phyloP scores from a whole-genome alignment of 1,140 invertebrate genomes.

The Homarus americanus region DNA sequence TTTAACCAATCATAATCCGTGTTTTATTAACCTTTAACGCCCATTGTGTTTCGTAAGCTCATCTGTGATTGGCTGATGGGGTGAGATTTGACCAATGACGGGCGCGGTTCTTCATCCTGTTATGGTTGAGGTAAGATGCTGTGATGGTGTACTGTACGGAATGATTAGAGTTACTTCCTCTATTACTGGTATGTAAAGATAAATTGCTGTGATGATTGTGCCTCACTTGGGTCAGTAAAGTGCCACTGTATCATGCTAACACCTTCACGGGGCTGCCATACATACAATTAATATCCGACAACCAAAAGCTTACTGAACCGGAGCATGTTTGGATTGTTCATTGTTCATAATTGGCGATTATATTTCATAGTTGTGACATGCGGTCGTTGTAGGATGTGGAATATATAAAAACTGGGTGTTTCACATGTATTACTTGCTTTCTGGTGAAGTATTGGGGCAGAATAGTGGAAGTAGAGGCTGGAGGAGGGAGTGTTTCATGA shows the following conservation, averaged over 20 bases:
- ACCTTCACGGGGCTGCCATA: not conserved
- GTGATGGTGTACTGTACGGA: conserved; percentile 7
- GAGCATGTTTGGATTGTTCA: conserved; percentile 7
- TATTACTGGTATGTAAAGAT: not conserved
- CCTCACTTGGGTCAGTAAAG: not conserved
- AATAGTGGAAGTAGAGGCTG: too few species aligned
- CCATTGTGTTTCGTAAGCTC: conserved; percentile 2
- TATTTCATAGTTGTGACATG: conserved; percentile 11
- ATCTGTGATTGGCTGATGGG: not conserved
- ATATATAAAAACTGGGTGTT: too few species aligned
- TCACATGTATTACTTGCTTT: too few species aligned
- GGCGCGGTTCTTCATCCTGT: conserved; percentile 2
- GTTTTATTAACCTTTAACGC: not conserved
- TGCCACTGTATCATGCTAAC: not conserved
- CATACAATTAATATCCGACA: not conserved
- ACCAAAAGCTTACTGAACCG: not conserved
- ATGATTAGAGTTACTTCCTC: not conserved
- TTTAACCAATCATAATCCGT: not conserved
- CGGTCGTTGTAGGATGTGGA: not conserved
- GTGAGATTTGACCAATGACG: conserved; percentile 14
- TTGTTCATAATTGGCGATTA: conserved; percentile 8
- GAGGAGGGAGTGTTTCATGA: not conserved
- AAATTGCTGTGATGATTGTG: not conserved
- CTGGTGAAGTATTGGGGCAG: too few species aligned
- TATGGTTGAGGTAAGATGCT: conserved; percentile 20